Percentiles rank a stretch among this genome's conserved stretches.
Conservation (phyloP, 2,797 vertebrate species). For the Orientallactaga sibirica region DNA sequence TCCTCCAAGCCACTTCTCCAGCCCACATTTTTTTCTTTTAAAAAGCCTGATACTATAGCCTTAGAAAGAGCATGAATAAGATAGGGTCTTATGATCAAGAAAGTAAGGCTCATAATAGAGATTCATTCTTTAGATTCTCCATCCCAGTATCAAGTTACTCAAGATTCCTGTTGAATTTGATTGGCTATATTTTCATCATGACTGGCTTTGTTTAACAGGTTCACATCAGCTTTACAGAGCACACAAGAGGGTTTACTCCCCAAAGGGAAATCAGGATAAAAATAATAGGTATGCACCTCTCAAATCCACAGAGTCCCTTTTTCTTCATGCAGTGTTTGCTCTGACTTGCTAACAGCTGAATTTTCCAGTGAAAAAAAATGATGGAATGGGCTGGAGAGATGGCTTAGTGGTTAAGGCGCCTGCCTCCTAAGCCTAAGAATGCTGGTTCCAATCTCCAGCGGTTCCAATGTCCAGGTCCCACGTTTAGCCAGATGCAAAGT, state of each 20-base stretch:
- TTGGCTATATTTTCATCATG: no score
- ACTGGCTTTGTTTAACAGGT: not conserved
- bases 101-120: not conserved
- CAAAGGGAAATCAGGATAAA: not conserved
- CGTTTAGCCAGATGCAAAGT: no score
- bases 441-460: no score
- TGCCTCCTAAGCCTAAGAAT: no score
- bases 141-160: not conserved
- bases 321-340: not conserved
- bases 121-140: not conserved
- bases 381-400: not conserved
- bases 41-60: not conserved
- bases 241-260: not conserved
- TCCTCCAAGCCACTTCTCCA: no score
- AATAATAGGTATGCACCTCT: not conserved
- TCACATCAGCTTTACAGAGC: not conserved
- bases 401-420: no score
- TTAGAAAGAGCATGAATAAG: not conserved
- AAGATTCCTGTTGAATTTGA: not conserved
- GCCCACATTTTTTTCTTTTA: no score
- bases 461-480: no score
- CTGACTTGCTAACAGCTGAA: not conserved
- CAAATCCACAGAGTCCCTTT: not conserved
- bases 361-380: conserved; percentile 17
- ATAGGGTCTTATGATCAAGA: not conserved